phyloP scores from a whole-genome alignment of 2,888 invertebrate species.

The Orthosia cruda region DNA sequence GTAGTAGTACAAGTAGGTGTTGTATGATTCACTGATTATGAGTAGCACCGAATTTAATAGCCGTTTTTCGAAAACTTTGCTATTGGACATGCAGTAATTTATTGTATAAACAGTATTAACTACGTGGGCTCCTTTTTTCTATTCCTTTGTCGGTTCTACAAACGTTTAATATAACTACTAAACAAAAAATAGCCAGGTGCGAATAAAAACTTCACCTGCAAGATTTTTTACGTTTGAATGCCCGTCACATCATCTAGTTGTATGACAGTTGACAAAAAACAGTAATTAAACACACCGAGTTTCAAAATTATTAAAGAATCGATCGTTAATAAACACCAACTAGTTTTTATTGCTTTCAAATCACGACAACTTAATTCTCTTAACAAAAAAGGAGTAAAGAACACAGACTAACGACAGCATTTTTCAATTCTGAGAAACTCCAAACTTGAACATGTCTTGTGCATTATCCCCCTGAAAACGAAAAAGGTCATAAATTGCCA shows the following conservation, averaged over 20 bases:
- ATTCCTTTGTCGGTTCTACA: slow-evolving; percentile 20
- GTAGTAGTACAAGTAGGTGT: background rate
- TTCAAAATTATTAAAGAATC: slow-evolving; percentile 52
- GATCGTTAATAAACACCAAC: slow-evolving; percentile 67
- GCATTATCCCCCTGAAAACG: slow-evolving; percentile 76
- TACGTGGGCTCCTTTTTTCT: background rate
- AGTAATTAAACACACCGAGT: slow-evolving; percentile 39
- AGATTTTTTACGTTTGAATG: slow-evolving; percentile 27
- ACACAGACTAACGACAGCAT: slow-evolving; percentile 78
- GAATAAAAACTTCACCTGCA: slow-evolving; percentile 47
- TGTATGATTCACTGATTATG: background rate
- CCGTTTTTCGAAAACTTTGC: background rate
- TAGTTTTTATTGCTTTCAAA: slow-evolving; percentile 76
- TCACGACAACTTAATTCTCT: slow-evolving; percentile 85
- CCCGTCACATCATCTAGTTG: slow-evolving; percentile 31
- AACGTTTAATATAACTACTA: slow-evolving; percentile 52
- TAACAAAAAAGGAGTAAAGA: slow-evolving; percentile 76
- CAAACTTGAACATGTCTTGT: slow-evolving; percentile 84
- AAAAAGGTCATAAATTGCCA: slow-evolving; percentile 70
- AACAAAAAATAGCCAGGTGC: slow-evolving; percentile 46
- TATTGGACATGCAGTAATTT: background rate
- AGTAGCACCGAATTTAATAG: background rate
- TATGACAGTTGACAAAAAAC: slow-evolving; percentile 42
- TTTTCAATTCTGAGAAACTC: slow-evolving; percentile 84
- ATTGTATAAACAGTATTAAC: background rate